Base-by-base conservation (phyloP, 2,888 invertebrate genomes). In the Philhelius pedissequus region DNA sequence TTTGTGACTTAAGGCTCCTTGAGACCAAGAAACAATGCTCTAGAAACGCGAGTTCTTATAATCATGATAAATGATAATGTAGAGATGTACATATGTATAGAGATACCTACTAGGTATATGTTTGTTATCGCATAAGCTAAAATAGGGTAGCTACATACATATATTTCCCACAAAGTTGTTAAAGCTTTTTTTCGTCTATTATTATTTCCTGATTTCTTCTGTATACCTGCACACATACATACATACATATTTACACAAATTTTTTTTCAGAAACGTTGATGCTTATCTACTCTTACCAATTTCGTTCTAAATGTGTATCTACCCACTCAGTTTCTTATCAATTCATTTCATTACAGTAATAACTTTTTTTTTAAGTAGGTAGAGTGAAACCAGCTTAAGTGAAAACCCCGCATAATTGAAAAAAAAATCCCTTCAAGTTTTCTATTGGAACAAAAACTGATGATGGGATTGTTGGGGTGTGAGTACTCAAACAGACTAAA, bases 241-340 rank as follows among this genome's bases (percentile, higher is more conserved):
- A 25, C n/a, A 0, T 50, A 5, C 2, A 3, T 48, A 11, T 6
- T 1, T 15, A 25, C 1, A 1, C 27, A 25, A 9, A 18, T 9
- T 9, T 48, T 48, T 25, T n/a, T 9, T 15, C 27, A 52, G 9
- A 32, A 18, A 32, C 25, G n/a, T n/a, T n/a, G n/a, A n/a, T n/a
- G n/a, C n/a, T n/a, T n/a, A n/a, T 20, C 4, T 20, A 54, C 56
- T 20, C 32, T 56, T 56, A 56, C 35, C 56, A 56, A 35, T 35
- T 56, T 56, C 32, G 56, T 56, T 56, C 56, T 7, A 56, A 32
- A 56, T 56, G n/a, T n/a, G n/a, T n/a, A n/a, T n/a, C n/a, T n/a
- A n/a, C n/a, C n/a, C n/a, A 56, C 56, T 35, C n/a, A 56, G 56
- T 32, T 20, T 56, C 56, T 56, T 56, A 56, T 56, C 56, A 20